Conservation (phyloP, 1,140 invertebrate genomes). For the Drosophila orena region DNA sequence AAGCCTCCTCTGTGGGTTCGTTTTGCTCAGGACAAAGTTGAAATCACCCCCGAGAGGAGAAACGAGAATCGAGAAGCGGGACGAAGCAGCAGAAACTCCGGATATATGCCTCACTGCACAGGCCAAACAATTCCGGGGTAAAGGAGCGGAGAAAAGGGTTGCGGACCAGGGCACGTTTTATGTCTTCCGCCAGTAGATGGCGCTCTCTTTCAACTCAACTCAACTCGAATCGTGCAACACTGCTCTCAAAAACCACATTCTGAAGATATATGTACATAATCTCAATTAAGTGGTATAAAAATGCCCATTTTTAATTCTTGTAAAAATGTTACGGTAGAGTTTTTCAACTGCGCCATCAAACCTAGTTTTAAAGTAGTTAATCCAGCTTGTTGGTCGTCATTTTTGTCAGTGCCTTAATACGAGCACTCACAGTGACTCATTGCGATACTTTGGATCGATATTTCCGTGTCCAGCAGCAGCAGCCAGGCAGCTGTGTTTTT, state of each 20-base stretch:
- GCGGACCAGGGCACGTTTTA: constrained; percentile 26
- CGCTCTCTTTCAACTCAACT: constrained; percentile 20
- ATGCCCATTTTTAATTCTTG: too few species aligned
- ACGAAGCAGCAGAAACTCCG: constrained; percentile 22
- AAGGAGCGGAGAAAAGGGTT: constrained; percentile 16
- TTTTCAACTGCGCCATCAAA: too few species aligned
- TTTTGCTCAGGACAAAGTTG: constrained; percentile 9
- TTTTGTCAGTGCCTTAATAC: constrained; percentile 9
- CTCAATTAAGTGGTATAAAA: too few species aligned
- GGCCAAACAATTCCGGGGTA: constrained; percentile 14
- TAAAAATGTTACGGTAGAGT: too few species aligned
- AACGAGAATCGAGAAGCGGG: neutral
- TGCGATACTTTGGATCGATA: constrained; percentile 59
- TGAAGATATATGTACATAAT: too few species aligned
- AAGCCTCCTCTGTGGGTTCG: constrained; percentile 12
- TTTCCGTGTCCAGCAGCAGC: constrained; percentile 65
- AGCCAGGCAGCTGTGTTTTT: constrained; percentile 53
- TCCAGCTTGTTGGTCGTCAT: neutral
- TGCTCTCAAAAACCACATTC: neutral
- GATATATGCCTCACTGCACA: constrained; percentile 68
- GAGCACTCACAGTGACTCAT: constrained; percentile 29
- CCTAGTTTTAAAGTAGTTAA: neutral
- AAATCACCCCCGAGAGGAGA: constrained; percentile 30
- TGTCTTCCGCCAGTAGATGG: constrained; percentile 64
- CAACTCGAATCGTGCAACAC: neutral